These are phyloP conservation scores for Andrena camellia DNA, from an alignment of 2,888 invertebrate genomes.

Conservation along the genomic window DNA sequence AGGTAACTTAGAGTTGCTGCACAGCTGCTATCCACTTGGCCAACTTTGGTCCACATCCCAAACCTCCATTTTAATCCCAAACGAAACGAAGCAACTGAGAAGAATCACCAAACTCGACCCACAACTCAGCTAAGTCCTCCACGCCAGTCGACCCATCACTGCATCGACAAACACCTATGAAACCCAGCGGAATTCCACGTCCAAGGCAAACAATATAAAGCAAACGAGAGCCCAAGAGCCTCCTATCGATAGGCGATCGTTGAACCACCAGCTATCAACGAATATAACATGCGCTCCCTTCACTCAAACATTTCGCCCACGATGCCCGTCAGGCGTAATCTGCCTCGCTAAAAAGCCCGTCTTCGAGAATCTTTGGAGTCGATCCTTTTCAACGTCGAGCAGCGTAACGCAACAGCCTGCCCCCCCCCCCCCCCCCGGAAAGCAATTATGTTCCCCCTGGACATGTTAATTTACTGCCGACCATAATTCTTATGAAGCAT, in stretches of 20 bases:
- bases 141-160: not conserved
- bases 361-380: conserved; percentile 1
- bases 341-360: not conserved
- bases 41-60: no score
- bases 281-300: conserved; percentile 7
- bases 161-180: not conserved
- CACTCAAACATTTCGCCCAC: conserved; percentile 22
- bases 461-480: conserved; percentile 33
- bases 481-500: conserved; percentile 21
- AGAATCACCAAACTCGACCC: not conserved
- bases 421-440: not conserved
- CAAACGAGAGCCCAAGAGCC: conserved; percentile 35
- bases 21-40: no score
- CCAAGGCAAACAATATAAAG: conserved; percentile 19
- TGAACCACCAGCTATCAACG: conserved; percentile 55
- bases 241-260: conserved; percentile 59
- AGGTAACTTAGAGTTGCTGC: no score
- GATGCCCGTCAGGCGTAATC: not conserved
- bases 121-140: not conserved
- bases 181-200: not conserved
- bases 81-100: not conserved
- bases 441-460: conserved; percentile 38
- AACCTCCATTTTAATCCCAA: no score
- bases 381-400: conserved; percentile 29
- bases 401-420: not conserved